Evolutionary conservation across 2,888 invertebrate species (phyloP), one percentile per base, ranked within the genome.

Genomic region (Drosophila suboccidentalis): DNA sequence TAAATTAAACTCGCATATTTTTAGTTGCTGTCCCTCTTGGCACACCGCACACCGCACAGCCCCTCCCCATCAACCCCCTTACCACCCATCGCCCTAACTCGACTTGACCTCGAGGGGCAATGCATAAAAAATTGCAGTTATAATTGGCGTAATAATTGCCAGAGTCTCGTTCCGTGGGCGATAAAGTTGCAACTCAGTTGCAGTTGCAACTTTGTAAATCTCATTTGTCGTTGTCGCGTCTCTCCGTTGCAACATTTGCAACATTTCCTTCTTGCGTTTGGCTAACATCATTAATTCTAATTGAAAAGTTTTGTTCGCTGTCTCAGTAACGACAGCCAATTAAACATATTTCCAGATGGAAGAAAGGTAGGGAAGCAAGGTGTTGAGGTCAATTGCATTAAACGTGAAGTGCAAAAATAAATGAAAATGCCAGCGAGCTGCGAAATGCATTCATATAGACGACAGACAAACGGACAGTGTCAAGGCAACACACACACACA

Each of bases 1-100:
- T 79, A 82, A 79, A 80, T 82, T 71, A 71, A 64, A 69, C 71
- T 80, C 75, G 76, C 82, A 82, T 75, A 79, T 82, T 63, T 80
- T 69, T 51, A 57, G 60, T 61, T 34, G 22, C 46, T 43, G 26
- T 29, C 38, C 41, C 46, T 38, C 26, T 6, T 13, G 26, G 3
- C 34, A 10, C 15, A 17, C 54, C 3, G 9, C 54, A n/a, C 36
- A 0, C n/a, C 11, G 5, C 26, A 26, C 22, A 5, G 6, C 15
- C 11, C 15, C 15, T 5, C 29, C 32, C 32, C 47, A 9, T 10
- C 15, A 5, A 32, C 6, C 11, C 3, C 36, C 36, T n/a, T 0
- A 15, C n/a, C 39, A 15, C 17, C 36, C 6, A n/a, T 11, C 22
- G 38, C 13, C 9, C 17, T 22, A 26, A 26, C 26, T 26, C 10